Percentiles rank a stretch among this genome's conserved stretches.
phyloP scores from a whole-genome alignment of 2,113 vertebrate species.

The Stegostoma tigrinum region DNA sequence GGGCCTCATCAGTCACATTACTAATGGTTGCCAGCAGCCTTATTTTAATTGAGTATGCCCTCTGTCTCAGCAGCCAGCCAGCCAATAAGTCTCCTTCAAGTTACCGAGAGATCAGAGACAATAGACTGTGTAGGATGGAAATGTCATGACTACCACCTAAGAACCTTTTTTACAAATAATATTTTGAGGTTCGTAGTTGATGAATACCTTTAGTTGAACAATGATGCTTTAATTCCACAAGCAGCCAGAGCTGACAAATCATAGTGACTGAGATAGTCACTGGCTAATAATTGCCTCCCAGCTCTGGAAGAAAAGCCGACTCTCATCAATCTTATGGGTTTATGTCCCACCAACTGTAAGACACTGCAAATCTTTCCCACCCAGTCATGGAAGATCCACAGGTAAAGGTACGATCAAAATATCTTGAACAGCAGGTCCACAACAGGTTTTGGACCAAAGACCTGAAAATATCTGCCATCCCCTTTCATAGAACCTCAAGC shows the following conservation, averaged over 20 bases:
- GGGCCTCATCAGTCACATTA: neutral
- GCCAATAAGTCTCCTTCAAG: neutral
- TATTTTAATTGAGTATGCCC: neutral
- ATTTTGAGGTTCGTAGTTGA: neutral
- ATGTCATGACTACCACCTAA: neutral
- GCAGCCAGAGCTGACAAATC: neutral
- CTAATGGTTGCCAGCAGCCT: neutral
- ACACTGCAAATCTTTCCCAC: no score
- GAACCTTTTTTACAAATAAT: neutral
- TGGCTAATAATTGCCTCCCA: neutral
- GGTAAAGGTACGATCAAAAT: no score
- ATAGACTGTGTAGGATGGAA: neutral
- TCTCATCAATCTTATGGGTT: neutral
- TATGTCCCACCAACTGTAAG: neutral
- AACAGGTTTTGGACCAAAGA: no score
- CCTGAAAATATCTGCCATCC: no score
- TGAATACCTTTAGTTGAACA: neutral
- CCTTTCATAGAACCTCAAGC: no score
- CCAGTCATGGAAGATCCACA: no score
- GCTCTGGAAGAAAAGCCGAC: no score
- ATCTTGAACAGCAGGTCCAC: no score
- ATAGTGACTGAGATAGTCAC: neutral
- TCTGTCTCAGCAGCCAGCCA: no score
- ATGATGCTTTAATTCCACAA: neutral
- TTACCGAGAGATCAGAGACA: neutral